phyloP scores from a whole-genome alignment of 2,113 vertebrate species.

The Engystomops pustulosus region DNA sequence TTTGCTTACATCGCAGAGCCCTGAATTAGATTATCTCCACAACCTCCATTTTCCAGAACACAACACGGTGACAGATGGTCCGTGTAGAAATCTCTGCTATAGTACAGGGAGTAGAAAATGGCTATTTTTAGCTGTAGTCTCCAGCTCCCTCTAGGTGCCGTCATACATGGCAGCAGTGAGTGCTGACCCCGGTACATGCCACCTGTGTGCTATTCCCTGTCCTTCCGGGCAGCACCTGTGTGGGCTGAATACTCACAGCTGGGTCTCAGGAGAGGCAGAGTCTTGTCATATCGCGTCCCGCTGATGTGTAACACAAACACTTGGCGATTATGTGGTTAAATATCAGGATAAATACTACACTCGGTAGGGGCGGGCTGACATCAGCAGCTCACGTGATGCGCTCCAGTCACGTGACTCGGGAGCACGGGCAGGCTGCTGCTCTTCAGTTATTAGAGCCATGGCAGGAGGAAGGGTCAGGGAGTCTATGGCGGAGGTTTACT shows the following conservation, averaged over 20 bases:
- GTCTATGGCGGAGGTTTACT: too few species aligned
- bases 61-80: conserved; percentile 2
- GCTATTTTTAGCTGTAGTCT: background rate
- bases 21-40: background rate
- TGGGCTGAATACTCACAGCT: background rate
- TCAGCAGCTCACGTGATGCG: too few species aligned
- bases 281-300: background rate
- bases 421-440: too few species aligned
- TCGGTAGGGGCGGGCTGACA: too few species aligned
- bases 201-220: background rate
- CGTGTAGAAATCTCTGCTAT: background rate
- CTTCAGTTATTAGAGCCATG: too few species aligned
- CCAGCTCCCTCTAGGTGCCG: background rate
- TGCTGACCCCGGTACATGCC: background rate
- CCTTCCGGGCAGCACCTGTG: background rate
- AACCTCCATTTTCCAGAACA: conserved; percentile 1
- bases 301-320: background rate
- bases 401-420: too few species aligned
- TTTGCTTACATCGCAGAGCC: too few species aligned
- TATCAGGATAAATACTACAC: too few species aligned
- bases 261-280: background rate
- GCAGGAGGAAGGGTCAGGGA: too few species aligned
- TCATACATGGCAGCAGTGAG: background rate
- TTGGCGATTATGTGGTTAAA: background rate
- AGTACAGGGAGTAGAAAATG: too few species aligned